Evolutionary conservation across 2,113 vertebrate genomes (phyloP).

Genomic region (Lanius ludovicianus): DNA sequence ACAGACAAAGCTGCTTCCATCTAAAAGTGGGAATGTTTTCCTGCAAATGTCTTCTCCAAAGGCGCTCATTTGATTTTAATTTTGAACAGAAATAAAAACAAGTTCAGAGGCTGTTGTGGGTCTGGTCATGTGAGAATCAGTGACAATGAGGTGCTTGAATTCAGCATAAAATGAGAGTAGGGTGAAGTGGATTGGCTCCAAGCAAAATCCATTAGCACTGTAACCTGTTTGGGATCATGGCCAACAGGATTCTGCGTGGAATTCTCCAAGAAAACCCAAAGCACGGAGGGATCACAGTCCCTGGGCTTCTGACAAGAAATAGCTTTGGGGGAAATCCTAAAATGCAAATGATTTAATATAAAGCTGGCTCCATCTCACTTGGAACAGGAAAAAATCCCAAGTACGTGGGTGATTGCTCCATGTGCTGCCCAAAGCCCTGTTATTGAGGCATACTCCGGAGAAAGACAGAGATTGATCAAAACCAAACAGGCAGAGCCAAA

Average conservation of each 20-base stretch:
- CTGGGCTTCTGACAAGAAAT: background rate
- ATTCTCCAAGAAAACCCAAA: background rate
- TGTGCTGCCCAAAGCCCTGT: background rate
- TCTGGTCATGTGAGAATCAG: background rate
- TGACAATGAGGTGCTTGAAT: background rate
- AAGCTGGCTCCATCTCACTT: background rate
- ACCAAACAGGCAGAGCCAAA: background rate
- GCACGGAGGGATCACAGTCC: background rate
- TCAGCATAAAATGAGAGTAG: background rate
- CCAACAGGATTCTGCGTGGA: background rate
- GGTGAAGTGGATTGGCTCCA: background rate
- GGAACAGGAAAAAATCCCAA: background rate
- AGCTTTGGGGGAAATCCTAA: background rate
- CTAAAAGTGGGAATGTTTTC: conserved; percentile 9
- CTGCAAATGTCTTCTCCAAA: background rate
- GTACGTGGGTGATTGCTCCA: background rate
- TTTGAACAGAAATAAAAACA: background rate
- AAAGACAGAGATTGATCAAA: background rate
- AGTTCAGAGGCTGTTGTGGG: background rate
- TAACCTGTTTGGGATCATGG: background rate
- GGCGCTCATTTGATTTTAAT: background rate
- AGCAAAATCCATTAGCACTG: background rate
- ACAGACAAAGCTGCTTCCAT: background rate
- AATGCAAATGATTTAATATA: background rate
- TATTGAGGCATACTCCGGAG: background rate